Conservation (phyloP, 2,888 invertebrate genomes). For the Octonoba sinensis region DNA sequence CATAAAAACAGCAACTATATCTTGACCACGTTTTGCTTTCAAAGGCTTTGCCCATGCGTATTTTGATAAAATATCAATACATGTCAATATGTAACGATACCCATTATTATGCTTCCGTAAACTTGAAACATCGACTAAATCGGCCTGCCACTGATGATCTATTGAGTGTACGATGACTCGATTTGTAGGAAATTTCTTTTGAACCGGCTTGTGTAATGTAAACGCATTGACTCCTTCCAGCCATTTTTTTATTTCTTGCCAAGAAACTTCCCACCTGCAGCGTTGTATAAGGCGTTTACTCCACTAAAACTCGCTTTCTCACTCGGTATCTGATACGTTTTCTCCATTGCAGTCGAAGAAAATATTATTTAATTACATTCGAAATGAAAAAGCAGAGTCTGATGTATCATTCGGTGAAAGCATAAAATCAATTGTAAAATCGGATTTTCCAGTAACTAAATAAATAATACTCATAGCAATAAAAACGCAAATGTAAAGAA, state of each 20-base stretch:
- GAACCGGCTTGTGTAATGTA: slow-evolving; percentile 56
- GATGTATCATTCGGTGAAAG: background rate
- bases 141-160: slow-evolving; percentile 67
- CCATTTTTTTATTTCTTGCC: slow-evolving; percentile 41
- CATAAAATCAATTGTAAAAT: background rate
- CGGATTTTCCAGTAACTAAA: background rate
- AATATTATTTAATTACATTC: background rate
- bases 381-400: background rate
- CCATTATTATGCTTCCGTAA: slow-evolving; percentile 62
- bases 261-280: slow-evolving; percentile 8
- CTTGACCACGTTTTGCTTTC: no score
- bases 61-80: slow-evolving; percentile 67
- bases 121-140: slow-evolving; percentile 65
- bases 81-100: slow-evolving; percentile 65
- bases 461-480: background rate
- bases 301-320: background rate
- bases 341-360: background rate
- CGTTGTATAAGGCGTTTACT: slow-evolving; percentile 30
- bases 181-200: slow-evolving; percentile 54
- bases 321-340: slow-evolving; percentile 17
- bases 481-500: background rate
- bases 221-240: slow-evolving; percentile 39
- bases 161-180: slow-evolving; percentile 65
- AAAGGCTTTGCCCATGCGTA: slow-evolving; percentile 66
- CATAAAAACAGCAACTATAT: no score